Evolutionary conservation across 2,888 invertebrate genomes (phyloP).

Genomic region (Amphipyra berbera): DNA sequence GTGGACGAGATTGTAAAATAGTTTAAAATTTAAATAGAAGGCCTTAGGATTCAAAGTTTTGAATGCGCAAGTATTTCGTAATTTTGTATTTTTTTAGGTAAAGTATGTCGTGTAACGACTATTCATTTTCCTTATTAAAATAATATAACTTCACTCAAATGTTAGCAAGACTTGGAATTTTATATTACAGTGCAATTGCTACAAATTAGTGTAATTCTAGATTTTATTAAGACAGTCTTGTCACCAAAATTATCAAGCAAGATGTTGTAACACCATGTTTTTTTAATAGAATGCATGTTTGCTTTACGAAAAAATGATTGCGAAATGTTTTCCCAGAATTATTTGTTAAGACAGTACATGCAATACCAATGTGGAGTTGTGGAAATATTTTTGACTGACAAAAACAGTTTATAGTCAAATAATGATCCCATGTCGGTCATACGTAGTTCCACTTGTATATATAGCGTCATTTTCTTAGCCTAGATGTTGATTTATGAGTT

Average conservation of each 20-base stretch:
- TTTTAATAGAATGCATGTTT: not conserved
- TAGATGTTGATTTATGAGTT: constrained; percentile 17
- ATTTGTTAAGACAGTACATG: too few relatives aligned
- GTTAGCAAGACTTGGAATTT: too few relatives aligned
- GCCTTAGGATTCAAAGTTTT: constrained; percentile 32
- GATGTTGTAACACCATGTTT: not conserved
- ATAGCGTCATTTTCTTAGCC: constrained; percentile 14
- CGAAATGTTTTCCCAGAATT: too few relatives aligned
- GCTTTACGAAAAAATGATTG: too few relatives aligned
- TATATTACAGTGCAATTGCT: not conserved
- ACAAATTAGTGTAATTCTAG: not conserved
- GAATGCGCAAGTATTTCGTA: constrained; percentile 45
- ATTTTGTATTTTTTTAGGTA: constrained; percentile 43
- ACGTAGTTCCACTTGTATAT: constrained; percentile 15
- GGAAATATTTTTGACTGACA: not conserved
- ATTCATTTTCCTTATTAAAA: constrained; percentile 25
- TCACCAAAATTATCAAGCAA: constrained; percentile 3
- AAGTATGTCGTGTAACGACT: constrained; percentile 27
- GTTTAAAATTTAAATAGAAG: constrained; percentile 27
- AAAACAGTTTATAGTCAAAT: too few relatives aligned
- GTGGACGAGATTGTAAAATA: constrained; percentile 43
- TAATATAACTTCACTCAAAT: constrained; percentile 5
- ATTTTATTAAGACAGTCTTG: constrained; percentile 7
- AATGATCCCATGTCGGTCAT: not conserved
- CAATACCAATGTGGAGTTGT: not conserved